A percentile compares a stretch with the other conserved stretches of the same genome.
These are phyloP conservation scores for Silvanus unidentatus DNA, from an alignment of 2,888 invertebrate genomes.

Conservation along the genomic window DNA sequence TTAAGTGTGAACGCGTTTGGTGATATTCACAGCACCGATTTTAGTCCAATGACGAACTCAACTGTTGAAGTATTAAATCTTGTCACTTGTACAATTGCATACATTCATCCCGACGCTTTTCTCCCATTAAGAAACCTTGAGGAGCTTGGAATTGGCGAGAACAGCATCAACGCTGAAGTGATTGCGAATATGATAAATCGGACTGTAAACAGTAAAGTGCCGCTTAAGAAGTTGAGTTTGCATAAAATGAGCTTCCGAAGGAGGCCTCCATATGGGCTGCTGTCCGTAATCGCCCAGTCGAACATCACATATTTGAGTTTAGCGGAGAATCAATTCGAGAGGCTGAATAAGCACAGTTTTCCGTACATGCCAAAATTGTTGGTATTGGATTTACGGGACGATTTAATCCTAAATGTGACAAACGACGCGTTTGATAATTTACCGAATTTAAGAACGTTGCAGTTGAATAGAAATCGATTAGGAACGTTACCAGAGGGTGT, in stretches of 20 bases:
- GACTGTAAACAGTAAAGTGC: constrained; percentile 42
- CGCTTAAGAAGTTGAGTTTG: constrained; percentile 48
- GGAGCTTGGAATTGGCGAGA: constrained; percentile 51
- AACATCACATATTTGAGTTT: constrained; percentile 49
- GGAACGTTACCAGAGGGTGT: constrained; percentile 50
- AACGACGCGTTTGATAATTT: constrained; percentile 49
- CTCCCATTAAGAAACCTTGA: constrained; percentile 46
- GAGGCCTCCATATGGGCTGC: constrained; percentile 46
- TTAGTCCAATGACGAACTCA: constrained; percentile 47
- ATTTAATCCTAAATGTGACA: constrained; percentile 48
- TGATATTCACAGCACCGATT: constrained; percentile 45
- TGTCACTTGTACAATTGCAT: constrained; percentile 51
- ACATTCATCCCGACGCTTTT: constrained; percentile 51
- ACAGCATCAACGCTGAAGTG: constrained; percentile 47
- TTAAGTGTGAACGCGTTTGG: constrained; percentile 53
- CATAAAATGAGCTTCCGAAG: constrained; percentile 53
- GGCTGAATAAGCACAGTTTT: constrained; percentile 49
- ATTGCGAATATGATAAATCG: constrained; percentile 46
- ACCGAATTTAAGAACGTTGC: constrained; percentile 50
- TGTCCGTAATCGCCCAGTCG: constrained; percentile 50
- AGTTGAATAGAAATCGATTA: constrained; percentile 52
- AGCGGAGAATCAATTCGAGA: constrained; percentile 54
- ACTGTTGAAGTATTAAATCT: constrained; percentile 47
- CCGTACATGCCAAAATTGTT: constrained; percentile 53
- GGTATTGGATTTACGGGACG: constrained; percentile 52